Base-by-base conservation (phyloP, 2,113 vertebrate genomes). In the Sphyrna mokarran region DNA sequence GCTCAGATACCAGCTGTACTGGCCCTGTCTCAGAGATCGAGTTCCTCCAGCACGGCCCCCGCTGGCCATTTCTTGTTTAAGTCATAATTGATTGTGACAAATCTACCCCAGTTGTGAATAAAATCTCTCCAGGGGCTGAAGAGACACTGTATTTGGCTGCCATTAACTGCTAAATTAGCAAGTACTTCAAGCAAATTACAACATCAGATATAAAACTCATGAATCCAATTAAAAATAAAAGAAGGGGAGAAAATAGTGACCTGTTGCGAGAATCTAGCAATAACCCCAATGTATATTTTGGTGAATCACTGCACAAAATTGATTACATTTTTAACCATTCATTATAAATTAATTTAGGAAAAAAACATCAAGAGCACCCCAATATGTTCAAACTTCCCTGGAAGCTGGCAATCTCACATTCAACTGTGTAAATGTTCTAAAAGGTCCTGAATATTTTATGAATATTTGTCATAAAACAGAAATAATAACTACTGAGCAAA, bases 401-500 rank as follows among this genome's bases (percentile, higher is more conserved):
- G 97, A 98, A 97, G 97, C 97, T 97, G 96, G 94, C 96, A 97
- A 97, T 97, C 97, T 97, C 97, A 97, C 98, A 98, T 98, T 98
- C 98, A 98, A 98, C 97, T 98, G 98, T 97, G 98, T 98, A 98
- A 98, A 98, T 98, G 98, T 98, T 98, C 97, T 97, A 98, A 98
- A 98, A 98, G 97, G 97, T 98, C 97, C 97, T 98, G 99, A 99
- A 99, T 99, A 98, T 98, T 97, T 99, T 98, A 99, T 99, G 98
- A 98, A 98, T 98, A 98, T 99, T 99, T 99, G 98, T 98, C 98
- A 98, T 98, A 98, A 98, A 98, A 98, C 98, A 98, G 98, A 98
- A 98, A 99, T 98, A 99, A 99, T 99, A 99, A 99, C 98, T 98
- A 97, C 97, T 97, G 98, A 98, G 98, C 98, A 98, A 98, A 98